Conservation (phyloP, 2,888 invertebrate genomes). For the Tiliacea aurago region DNA sequence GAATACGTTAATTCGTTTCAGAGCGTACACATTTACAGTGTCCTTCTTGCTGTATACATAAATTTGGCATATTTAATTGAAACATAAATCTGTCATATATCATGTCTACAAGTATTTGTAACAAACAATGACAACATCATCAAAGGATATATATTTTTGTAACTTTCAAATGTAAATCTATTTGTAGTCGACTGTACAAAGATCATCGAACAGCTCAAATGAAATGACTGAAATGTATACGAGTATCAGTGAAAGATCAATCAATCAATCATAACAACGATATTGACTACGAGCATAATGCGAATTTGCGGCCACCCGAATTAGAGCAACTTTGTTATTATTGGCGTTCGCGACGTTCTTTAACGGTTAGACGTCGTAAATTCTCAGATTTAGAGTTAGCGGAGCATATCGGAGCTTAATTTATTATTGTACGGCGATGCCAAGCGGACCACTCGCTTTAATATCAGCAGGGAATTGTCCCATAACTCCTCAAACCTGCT, state of each 20-base stretch:
- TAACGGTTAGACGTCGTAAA: conserved; percentile 76
- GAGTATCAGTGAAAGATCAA: conserved; percentile 59
- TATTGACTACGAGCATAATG: conserved; percentile 58
- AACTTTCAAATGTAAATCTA: too few species aligned
- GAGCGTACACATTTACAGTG: too few species aligned
- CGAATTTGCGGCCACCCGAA: conserved; percentile 69
- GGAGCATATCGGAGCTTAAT: conserved; percentile 67
- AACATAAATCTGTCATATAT: too few species aligned
- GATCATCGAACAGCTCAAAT: conserved; percentile 41
- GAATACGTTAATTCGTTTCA: too few species aligned
- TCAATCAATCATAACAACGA: conserved; percentile 62
- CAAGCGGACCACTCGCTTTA: conserved; percentile 67
- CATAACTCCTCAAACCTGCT: conserved; percentile 47
- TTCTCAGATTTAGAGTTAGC: conserved; percentile 75
- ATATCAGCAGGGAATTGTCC: conserved; percentile 53
- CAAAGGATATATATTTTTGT: too few species aligned
- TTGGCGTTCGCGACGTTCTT: conserved; percentile 77
- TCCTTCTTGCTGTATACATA: too few species aligned
- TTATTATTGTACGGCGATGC: conserved; percentile 71
- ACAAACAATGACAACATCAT: too few species aligned
- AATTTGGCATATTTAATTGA: too few species aligned
- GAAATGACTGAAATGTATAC: conserved; percentile 52
- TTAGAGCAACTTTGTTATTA: conserved; percentile 81
- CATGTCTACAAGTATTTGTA: too few species aligned
- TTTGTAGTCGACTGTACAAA: too few species aligned